Base-by-base conservation (phyloP, 2,888 invertebrate species). In the Heliconius ismenius region DNA sequence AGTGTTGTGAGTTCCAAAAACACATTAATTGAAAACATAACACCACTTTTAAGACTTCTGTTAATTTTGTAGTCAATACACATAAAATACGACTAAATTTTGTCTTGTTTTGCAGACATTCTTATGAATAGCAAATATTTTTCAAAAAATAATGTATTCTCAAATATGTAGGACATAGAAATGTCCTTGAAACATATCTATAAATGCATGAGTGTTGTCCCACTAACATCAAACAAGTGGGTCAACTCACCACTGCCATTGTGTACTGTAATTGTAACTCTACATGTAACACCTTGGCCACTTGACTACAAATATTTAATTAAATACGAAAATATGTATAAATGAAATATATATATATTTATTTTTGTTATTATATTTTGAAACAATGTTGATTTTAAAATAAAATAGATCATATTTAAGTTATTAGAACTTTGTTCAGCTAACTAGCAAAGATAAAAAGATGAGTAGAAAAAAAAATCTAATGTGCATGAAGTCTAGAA, bases 131-230 rank as follows among this genome's bases (percentile, higher is more conserved):
- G 11, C 49, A 49, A 49, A 49, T 49, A 58, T 49, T 49, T 6
- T 49, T n/a, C 3, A n/a, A 15, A 67, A 24, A 43, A 28, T 28
- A 69, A 54, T 28, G 10, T 49, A 21, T 69, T 13, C 43, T 13
- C 26, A 60, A 75, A 60, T 63, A 73, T 86, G 83, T 87, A 81
- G 88, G 83, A 80, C 86, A 86, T 84, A 83, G 81, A 83, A 84
- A 81, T 83, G 85, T 83, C 88, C 88, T 88, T 87, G 89, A 86
- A 85, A 86, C 83, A 84, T 75, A 83, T 81, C 74, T 79, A 81
- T 81, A 82, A 83, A 77, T 79, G 79, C 79, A 68, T 81, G 82
- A 80, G 83, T 79, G 78, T 78, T 74, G 74, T 74, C 62, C 63
- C 32, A 81, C 77, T 76, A 81, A 81, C 77, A 54, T 77, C 74